Evolutionary conservation across 2,888 invertebrate species (phyloP).

Genomic region (Reticulitermes lucifugus): DNA sequence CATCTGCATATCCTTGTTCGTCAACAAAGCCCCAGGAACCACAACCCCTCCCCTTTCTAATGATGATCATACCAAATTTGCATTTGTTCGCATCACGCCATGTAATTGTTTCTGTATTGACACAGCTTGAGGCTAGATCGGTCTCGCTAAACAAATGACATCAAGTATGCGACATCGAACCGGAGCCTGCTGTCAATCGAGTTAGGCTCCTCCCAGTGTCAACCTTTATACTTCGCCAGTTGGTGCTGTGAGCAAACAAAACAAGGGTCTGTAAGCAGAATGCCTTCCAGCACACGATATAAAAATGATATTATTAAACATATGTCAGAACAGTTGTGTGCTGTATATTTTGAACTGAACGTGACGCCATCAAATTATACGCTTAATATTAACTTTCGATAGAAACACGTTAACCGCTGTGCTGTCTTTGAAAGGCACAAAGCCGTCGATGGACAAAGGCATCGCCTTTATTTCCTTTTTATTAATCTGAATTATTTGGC

Average conservation of each 20-base stretch:
- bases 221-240: not conserved
- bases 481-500: no score
- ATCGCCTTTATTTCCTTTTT: no score
- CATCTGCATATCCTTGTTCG: not conserved
- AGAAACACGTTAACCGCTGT: no score
- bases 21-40: not conserved
- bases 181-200: not conserved
- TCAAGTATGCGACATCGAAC: not conserved
- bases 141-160: conserved; percentile 36
- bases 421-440: no score
- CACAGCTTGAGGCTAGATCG: conserved; percentile 45
- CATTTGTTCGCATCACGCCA: conserved; percentile 14
- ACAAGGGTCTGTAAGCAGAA: not conserved
- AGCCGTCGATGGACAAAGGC: no score
- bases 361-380: no score
- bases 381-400: no score
- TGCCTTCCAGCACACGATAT: conserved; percentile 26
- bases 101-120: conserved; percentile 37
- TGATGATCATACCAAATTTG: conserved; percentile 1
- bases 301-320: conserved; percentile 30
- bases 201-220: conserved; percentile 36
- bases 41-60: not conserved
- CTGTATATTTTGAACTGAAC: not conserved
- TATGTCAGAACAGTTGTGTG: not conserved
- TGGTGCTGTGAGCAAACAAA: not conserved